Base-by-base conservation (phyloP, 2,888 invertebrate species). In the Drosophila hamatofila region DNA sequence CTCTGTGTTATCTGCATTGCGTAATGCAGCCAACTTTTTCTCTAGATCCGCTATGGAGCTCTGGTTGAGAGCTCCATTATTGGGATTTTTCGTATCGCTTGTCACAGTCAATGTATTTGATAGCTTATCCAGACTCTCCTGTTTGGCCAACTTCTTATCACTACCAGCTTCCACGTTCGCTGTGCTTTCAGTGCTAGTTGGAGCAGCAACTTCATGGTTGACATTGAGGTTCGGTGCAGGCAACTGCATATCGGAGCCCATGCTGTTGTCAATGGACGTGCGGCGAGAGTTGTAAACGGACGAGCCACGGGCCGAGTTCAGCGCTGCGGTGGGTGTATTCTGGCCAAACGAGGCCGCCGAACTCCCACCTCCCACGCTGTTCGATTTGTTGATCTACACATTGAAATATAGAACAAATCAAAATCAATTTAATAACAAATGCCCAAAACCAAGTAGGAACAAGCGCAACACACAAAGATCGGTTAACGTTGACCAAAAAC, bases 21-120 rank as follows among this genome's bases (percentile, higher is more conserved):
- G 94, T 63, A 95, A 82, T 68, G 94, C 94, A 4, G 94, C 93
- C 61, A 95, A 90, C 79, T 95, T 95, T 62, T 94, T 94, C 75
- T 95, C 94, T 11, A 95, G 90, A 90, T 95, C 94, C 1, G 94
- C 94, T 57, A 95, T 81, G 2, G 92, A 91, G 56, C 75, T 91
- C 63, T 89, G 88, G 51, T 88, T 84, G 1, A 84, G 51, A 9
- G 89, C 85, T 14, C 90, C 89, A 42, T 89, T 89, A 56, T 75
- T 81, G 1, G 76, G 69, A 67, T 73, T 88, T 14, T 80, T 73
- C 5, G 72, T 59, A 12, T 69, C 74, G 23, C 48, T 56, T 16
- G 46, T 37, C 4, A 56, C 57, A 65, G 57, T 61, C 12, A 74
- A 63, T 12, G 77, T 46, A n/a, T 62, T 65, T 7, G 78, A 70